phyloP scores from a whole-genome alignment of 2,888 invertebrate species.

The Leptinotarsa peninsularis region DNA sequence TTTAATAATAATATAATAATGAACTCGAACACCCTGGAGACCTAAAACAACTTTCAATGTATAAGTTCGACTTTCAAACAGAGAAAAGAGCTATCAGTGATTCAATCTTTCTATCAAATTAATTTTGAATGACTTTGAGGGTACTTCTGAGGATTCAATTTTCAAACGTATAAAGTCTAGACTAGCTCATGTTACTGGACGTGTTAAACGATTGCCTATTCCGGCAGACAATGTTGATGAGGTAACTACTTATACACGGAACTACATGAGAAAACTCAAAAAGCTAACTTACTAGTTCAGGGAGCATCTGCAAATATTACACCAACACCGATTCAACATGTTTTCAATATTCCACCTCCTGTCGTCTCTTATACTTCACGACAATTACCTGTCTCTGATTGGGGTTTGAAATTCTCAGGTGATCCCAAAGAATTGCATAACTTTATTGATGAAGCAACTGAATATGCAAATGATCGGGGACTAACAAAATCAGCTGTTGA shows the following conservation, averaged over 20 bases:
- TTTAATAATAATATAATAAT: neutral
- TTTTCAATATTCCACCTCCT: neutral
- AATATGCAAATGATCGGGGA: neutral
- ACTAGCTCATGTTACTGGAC: neutral
- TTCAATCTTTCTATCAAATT: neutral
- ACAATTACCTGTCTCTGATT: neutral
- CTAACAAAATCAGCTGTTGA: neutral
- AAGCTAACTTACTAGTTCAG: neutral
- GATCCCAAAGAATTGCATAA: neutral
- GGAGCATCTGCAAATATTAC: neutral
- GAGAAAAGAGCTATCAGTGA: neutral
- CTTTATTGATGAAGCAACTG: neutral
- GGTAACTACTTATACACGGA: neutral
- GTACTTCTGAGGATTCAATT: neutral
- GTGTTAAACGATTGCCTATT: too few relatives aligned
- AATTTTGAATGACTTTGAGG: neutral
- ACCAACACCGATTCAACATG: neutral
- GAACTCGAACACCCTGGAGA: neutral
- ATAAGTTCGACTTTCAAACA: neutral
- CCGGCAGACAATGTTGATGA: neutral
- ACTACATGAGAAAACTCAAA: neutral
- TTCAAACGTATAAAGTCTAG: neutral
- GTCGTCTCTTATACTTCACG: neutral
- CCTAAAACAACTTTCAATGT: neutral
- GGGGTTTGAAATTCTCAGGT: neutral